phyloP scores from a whole-genome alignment of 2,113 vertebrate genomes.

The Malurus elegans region DNA sequence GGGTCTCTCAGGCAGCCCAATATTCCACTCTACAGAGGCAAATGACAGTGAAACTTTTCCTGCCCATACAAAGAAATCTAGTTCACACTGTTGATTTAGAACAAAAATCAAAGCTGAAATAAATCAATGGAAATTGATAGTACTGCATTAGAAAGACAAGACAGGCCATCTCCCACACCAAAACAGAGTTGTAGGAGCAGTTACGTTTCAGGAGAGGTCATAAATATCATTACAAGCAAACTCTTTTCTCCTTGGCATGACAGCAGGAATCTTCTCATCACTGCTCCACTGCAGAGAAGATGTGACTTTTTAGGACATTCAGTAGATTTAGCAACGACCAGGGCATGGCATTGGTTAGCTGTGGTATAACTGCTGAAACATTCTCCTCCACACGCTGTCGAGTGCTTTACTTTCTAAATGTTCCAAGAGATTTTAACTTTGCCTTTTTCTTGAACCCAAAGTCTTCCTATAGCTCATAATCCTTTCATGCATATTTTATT shows the following conservation, averaged over 20 bases:
- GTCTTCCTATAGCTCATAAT: not conserved
- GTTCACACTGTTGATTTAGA: not conserved
- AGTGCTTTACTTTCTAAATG: not conserved
- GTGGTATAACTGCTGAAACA: not conserved
- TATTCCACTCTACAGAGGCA: not conserved
- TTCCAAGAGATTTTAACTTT: not conserved
- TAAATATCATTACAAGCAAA: not conserved
- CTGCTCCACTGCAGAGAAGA: not conserved
- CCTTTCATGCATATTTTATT: not conserved
- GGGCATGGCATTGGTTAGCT: not conserved
- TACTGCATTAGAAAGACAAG: not conserved
- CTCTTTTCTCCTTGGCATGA: not conserved
- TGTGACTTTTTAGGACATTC: not conserved
- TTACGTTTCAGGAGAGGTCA: not conserved
- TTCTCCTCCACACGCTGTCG: not conserved
- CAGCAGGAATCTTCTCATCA: not conserved
- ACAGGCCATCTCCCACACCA: not conserved
- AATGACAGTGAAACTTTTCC: not conserved
- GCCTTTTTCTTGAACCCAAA: not conserved
- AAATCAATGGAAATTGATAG: not conserved
- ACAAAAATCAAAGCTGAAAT: not conserved
- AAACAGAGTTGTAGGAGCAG: not conserved
- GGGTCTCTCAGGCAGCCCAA: not conserved
- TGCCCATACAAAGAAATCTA: not conserved
- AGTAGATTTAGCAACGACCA: not conserved